These are phyloP conservation scores for Torymus aiolomorphi DNA, from an alignment of 2,888 invertebrate species.

Conservation along the genomic window DNA sequence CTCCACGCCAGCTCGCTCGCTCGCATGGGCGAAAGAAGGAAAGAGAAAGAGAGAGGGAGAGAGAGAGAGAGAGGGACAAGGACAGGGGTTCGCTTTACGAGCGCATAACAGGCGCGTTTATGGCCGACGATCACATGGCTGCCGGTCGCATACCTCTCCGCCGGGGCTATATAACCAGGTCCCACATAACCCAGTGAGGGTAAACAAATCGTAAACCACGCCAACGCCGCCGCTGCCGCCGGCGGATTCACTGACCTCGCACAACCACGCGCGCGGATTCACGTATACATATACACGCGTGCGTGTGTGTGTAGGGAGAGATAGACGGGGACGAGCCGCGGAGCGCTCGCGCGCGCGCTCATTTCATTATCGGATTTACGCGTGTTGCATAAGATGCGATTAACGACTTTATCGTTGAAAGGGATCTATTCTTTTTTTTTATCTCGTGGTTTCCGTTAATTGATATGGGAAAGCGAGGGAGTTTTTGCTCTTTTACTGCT, in stretches of 20 bases:
- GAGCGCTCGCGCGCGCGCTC: slow-evolving; percentile 7
- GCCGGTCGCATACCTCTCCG: slow-evolving; percentile 69
- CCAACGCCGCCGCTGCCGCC: slow-evolving; percentile 49
- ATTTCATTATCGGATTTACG: slow-evolving; percentile 58
- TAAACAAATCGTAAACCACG: slow-evolving; percentile 76
- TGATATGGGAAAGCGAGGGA: slow-evolving; percentile 6
- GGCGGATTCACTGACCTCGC: slow-evolving; percentile 75
- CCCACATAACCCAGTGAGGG: slow-evolving; percentile 73
- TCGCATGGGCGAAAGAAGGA: slow-evolving; percentile 55
- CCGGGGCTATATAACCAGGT: slow-evolving; percentile 70
- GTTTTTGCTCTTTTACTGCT: slow-evolving; percentile 19
- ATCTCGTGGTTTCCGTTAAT: slow-evolving; percentile 34
- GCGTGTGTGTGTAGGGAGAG: slow-evolving; percentile 1
- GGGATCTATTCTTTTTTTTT: slow-evolving; percentile 3
- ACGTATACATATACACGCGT: slow-evolving; percentile 59
- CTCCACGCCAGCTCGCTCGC: slow-evolving; percentile 55
- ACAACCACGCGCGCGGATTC: slow-evolving; percentile 62
- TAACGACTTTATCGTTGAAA: slow-evolving; percentile 44
- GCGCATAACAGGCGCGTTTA: slow-evolving; percentile 76
- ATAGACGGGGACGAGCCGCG: slow-evolving; percentile 38
- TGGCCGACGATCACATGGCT: slow-evolving; percentile 74
- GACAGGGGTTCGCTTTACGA: slow-evolving; percentile 73
- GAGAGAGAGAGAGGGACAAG: slow-evolving; percentile 60
- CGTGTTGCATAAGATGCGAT: slow-evolving; percentile 53
- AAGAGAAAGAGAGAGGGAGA: slow-evolving; percentile 44